Percentiles rank a stretch among this genome's conserved stretches.
phyloP scores from a whole-genome alignment of 2,888 invertebrate genomes.

The Mamestra brassicae region DNA sequence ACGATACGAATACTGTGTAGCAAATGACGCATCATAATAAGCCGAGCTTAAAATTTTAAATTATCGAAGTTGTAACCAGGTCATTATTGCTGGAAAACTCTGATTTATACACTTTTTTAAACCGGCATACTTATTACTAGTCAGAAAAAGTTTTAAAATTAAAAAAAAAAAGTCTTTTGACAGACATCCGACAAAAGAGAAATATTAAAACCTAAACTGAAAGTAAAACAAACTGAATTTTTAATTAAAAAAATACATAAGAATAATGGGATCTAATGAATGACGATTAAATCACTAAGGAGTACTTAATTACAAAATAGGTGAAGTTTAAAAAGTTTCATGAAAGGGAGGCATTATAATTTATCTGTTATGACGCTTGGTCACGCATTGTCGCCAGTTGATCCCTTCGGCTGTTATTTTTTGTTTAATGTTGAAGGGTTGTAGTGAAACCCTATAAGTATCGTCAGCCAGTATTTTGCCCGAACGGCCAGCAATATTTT shows the following conservation, averaged over 20 bases:
- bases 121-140: neutral
- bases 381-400: constrained; percentile 54
- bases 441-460: constrained; percentile 24
- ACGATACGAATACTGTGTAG: too few species aligned
- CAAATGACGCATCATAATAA: too few species aligned
- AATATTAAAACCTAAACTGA: constrained; percentile 9
- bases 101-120: neutral
- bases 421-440: constrained; percentile 35
- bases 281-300: constrained; percentile 54
- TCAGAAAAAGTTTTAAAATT: neutral
- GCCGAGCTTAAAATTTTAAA: neutral
- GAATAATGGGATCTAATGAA: constrained; percentile 41
- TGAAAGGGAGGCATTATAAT: constrained; percentile 56
- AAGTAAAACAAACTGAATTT: constrained; percentile 13
- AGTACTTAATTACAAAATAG: constrained; percentile 59
- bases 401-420: constrained; percentile 23
- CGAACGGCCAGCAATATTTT: constrained; percentile 1
- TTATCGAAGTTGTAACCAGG: neutral
- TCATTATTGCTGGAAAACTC: neutral
- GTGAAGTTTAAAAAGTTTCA: constrained; percentile 59
- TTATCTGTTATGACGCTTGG: constrained; percentile 49
- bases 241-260: constrained; percentile 47
- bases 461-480: constrained; percentile 5
- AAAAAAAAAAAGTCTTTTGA: neutral
- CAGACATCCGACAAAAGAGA: constrained; percentile 20